Base-by-base conservation (phyloP, 92 coral and sea anemone genomes). In the Metridium senile region DNA sequence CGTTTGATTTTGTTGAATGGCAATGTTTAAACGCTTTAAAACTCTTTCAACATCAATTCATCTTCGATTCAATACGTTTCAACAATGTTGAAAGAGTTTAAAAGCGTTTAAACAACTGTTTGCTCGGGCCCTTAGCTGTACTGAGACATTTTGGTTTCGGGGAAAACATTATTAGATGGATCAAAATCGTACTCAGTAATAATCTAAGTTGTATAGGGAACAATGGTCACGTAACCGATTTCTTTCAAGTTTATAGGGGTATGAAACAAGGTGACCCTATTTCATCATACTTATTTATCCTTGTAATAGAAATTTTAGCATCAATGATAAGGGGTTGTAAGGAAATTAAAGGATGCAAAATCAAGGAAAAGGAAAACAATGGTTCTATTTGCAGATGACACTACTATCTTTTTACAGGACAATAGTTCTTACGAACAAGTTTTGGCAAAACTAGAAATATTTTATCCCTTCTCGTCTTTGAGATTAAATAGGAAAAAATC, bases 351-450 rank as follows among this genome's bases (percentile, higher is more conserved):
- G 58, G 72, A 31, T 34, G 25, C 20, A 33, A 68, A 35, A 29
- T 47, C 18, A 57, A 33, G 1, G 45, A 25, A 1, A 43, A 66
- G n/a, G 72, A 76, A 1, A 49, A 76, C 47, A 68, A 21, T 76
- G n/a, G 43, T 34, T 39, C 22, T 76, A 26, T 76, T 76, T 22
- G 81, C 81, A 16, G 74, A 78, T 66, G 69, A 78, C 39, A 35
- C 68, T n/a, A 68, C 82, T 21, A 66, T 77, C 46, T 29, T 56
- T 17, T 57, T 68, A 21, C 58, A 57, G 52, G 75, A 78, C 27
- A 11, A 43, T 58, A 11, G 34, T n/a, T 66, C 74, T 9, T 39
- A 6, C 6, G 6, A 39, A 39, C 8, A 39, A 13, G 49, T 39
- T 6, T 39, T 39, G 49, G 13, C 6, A 39, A 13, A 4, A 4